Percentiles rank a stretch among this genome's conserved stretches.
Conservation (phyloP, 2,888 invertebrate genomes). For the Sclerodermus sp. region DNA sequence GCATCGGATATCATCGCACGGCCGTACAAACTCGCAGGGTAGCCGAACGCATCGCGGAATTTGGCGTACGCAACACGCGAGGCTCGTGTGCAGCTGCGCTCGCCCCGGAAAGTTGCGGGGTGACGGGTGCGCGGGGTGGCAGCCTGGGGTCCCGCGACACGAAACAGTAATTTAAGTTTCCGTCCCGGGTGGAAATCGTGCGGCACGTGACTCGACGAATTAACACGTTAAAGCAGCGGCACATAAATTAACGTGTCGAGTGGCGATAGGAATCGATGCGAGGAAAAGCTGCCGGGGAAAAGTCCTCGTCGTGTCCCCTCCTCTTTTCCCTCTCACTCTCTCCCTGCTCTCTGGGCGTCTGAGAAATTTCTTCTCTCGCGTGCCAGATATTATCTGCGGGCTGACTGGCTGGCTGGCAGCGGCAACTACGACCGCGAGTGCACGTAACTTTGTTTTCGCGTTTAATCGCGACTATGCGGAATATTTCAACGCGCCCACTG, state of each 20-base stretch:
- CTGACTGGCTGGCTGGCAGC: too few species aligned
- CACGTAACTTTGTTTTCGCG: too few species aligned
- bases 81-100: background rate
- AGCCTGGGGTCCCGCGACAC: conserved; percentile 33
- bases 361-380: conserved; percentile 5
- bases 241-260: conserved; percentile 34
- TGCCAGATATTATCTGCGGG: conserved; percentile 15
- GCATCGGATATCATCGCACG: too few species aligned
- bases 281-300: too few species aligned
- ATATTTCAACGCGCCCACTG: too few species aligned
- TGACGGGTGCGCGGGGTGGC: conserved; percentile 13
- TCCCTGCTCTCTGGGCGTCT: too few species aligned
- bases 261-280: conserved; percentile 20
- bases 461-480: too few species aligned
- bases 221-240: conserved; percentile 41
- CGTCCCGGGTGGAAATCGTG: conserved; percentile 26
- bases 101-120: background rate
- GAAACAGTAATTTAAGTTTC: conserved; percentile 49
- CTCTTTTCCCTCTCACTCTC: too few species aligned
- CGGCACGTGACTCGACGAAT: conserved; percentile 45
- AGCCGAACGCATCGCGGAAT: background rate
- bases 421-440: too few species aligned
- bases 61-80: background rate
- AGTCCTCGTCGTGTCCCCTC: too few species aligned
- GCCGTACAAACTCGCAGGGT: conserved; percentile 16